Evolutionary conservation across 2,888 invertebrate genomes (phyloP).

Genomic region (Tenodera sinensis): DNA sequence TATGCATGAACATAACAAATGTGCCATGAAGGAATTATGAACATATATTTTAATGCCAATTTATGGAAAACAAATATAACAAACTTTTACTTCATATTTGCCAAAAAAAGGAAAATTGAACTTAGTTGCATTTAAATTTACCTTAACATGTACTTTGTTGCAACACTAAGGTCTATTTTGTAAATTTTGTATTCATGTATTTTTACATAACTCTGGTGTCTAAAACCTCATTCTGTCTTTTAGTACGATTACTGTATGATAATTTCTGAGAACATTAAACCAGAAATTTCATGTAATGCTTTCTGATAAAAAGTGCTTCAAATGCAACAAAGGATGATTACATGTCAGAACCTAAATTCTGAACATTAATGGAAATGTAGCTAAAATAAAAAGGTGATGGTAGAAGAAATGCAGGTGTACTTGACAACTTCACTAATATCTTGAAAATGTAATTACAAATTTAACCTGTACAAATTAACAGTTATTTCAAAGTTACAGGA

Average conservation of each 20-base stretch:
- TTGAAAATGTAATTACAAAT: background rate
- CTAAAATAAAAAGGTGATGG: background rate
- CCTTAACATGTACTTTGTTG: too few species aligned
- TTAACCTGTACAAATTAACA: background rate
- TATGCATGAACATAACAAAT: background rate
- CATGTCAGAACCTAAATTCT: background rate
- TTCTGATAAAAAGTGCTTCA: background rate
- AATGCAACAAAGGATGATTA: background rate
- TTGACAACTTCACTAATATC: background rate
- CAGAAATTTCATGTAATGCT: background rate
- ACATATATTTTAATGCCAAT: background rate
- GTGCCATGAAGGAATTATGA: background rate
- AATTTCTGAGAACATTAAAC: background rate
- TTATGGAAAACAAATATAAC: too few species aligned
- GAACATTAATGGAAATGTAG: background rate
- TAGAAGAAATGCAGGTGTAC: background rate
- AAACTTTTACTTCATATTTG: too few species aligned
- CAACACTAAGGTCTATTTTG: too few species aligned
- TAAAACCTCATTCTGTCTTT: background rate
- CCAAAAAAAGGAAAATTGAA: too few species aligned
- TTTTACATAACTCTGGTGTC: background rate
- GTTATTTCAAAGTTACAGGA: background rate
- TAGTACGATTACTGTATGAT: background rate
- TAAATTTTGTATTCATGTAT: too few species aligned
- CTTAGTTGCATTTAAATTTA: too few species aligned